Base-by-base conservation (phyloP, 2,888 invertebrate species). In the Ornithoptera alexandrae region DNA sequence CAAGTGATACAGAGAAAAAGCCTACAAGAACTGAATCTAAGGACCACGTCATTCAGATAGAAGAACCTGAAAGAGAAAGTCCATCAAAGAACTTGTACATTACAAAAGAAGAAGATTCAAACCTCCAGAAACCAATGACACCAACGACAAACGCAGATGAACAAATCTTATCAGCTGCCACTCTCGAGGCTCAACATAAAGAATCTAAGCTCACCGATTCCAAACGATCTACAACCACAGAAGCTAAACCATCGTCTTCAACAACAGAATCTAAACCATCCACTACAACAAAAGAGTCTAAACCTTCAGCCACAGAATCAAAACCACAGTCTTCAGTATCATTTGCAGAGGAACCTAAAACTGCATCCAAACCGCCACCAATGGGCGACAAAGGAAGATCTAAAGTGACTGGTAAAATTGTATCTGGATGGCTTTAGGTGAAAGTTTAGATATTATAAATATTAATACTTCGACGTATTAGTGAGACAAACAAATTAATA, bases 391-490 rank as follows among this genome's bases (percentile, higher is more conserved):
- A 93, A 70, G 96, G 96, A 17, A 95, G 94, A 80, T 96, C 96
- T 3, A 95, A 94, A 79, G 94, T 95, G 1, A 96, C 96, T 0
- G 96, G 96, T 0, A 95, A 94, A 86, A 93, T 95, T 73, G 94
- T 96, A 72, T 94, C 96, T 20, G 96, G 96, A 1, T 96, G 96
- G 96, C 93, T 96, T 68, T 96, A 93, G 90, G 20, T 56, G 69
- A 69, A 65, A 22, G 3, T 17, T 42, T 42, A 46, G 22, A 20
- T 39, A 8, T 39, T 58, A 65, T 24, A 42, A 42, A 22, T 36
- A 57, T 15, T 22, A 22, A 39, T 72, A 72, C 57, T 15, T 75
- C 72, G 83, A 86, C 86, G 75, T 82, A 82, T 83, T 87, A 87
- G 86, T 85, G 87, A 87, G 85, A 87, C 77, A 75, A 76, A 76